Evolutionary conservation across 2,113 vertebrate genomes (phyloP), one percentile per base, ranked within the genome.

Genomic region (Mesitornis unicolor): DNA sequence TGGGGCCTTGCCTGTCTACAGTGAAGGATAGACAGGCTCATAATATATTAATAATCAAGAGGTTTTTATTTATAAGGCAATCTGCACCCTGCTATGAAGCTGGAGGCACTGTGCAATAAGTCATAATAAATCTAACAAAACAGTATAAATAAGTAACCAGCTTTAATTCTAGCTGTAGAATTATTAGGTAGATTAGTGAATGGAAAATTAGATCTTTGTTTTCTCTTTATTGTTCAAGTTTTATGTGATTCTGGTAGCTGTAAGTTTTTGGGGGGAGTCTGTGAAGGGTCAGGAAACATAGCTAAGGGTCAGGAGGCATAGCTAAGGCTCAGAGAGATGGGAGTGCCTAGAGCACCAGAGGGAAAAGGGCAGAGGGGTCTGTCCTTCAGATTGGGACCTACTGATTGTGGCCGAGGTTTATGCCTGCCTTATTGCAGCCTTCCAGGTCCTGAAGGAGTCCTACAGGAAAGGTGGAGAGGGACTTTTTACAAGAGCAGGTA

Each of bases 351-450:
- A 24, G 35, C 17, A 51, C 11, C 2, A 4, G 20, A 28, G 35
- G 35, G 22, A 42, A 59, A 57, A 65, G 10, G 20, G 33, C 43
- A 60, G 61, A 54, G 11, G 4, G 51, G 2, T 38, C 48, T 33
- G n/a, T 74, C 42, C 65, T 70, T 84, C 51, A 54, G 42, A 36
- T 2, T 8, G 57, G 26, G 21, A 59, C 26, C 22, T 1, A 1
- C 54, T 69, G 25, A 48, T 6, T 1, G 2, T 20, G 28, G 43
- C 13, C 1, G 1, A 0, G 3, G 11, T n/a, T n/a, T n/a, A n/a
- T n/a, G n/a, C n/a, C n/a, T n/a, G n/a, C n/a, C n/a, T n/a, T n/a
- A n/a, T n/a, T n/a, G n/a, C n/a, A n/a, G n/a, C n/a, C n/a, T n/a
- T n/a, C n/a, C n/a, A n/a, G n/a, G n/a, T n/a, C n/a, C n/a, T n/a